Evolutionary conservation across 2,888 invertebrate species (phyloP).

Genomic region (Agonopterix arenella): DNA sequence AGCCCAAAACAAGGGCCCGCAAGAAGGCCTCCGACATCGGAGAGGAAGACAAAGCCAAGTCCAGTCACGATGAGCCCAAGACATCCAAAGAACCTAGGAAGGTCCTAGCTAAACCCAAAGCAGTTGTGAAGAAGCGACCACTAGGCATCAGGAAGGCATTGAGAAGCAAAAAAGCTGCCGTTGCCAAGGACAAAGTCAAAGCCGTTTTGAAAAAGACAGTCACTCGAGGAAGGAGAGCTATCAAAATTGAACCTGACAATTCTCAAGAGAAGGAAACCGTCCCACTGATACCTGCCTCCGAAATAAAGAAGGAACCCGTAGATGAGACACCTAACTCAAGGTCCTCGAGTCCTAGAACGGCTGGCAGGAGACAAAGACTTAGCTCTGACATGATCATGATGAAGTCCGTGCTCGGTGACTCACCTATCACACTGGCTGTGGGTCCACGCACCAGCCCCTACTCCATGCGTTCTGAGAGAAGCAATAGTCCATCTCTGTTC

Average conservation of each 20-base stretch:
- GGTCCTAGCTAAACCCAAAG: conserved; percentile 51
- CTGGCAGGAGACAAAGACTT: conserved; percentile 56
- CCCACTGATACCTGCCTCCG: conserved; percentile 57
- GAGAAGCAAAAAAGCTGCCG: conserved; percentile 55
- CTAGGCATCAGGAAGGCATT: conserved; percentile 65
- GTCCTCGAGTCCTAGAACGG: conserved; percentile 67
- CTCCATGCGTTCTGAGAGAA: conserved; percentile 77
- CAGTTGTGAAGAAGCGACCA: conserved; percentile 61
- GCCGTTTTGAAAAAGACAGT: conserved; percentile 48
- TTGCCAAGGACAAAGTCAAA: conserved; percentile 53
- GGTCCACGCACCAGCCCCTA: conserved; percentile 76
- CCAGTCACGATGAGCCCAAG: conserved; percentile 60
- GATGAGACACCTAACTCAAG: conserved; percentile 64
- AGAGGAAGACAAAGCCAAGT: conserved; percentile 57
- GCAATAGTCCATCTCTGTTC: conserved; percentile 64
- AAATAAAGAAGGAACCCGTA: conserved; percentile 65
- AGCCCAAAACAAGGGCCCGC: conserved; percentile 68
- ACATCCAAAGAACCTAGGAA: conserved; percentile 62
- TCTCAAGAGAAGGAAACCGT: conserved; percentile 55
- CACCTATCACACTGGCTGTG: conserved; percentile 49
- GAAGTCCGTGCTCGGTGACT: conserved; percentile 62
- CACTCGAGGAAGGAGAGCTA: conserved; percentile 50
- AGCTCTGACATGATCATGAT: conserved; percentile 68
- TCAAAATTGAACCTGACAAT: conserved; percentile 45
- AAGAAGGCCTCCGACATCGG: conserved; percentile 61